Evolutionary conservation across 2,888 invertebrate genomes (phyloP), one percentile per base, ranked within the genome.

Genomic region (Caenorhabditis zanzibari): DNA sequence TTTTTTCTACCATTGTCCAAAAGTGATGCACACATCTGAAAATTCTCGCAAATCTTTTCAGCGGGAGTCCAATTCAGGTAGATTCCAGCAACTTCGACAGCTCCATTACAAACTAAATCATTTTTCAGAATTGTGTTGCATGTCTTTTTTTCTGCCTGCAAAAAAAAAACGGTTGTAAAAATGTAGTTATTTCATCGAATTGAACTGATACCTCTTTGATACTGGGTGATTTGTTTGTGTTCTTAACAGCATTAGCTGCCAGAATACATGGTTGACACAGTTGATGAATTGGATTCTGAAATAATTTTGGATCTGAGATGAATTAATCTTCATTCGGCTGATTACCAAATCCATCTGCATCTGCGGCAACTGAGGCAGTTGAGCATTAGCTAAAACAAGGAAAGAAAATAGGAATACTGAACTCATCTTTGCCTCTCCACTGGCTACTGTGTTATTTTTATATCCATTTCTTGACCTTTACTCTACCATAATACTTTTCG

Each of bases 201-300:
- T 12, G 56, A 24, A 14, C 35, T 28, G 9, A 9, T 19, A 81
- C 81, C 47, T 69, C 68, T 75, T 71, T 75, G 75, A 75, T 71
- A 64, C 19, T 59, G 26, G 71, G 66, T 58, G 28, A 35, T 41
- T 79, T 73, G 68, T 77, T 77, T 16, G 63, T 73, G 54, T 19
- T 73, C 22, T 82, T 82, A 2, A 73, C 44, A 4, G 77, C 56
- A 22, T 61, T 74, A 16, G 72, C 77, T 6, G 47, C 68, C 7
- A 63, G 10, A 19, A 74, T 54, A 28, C 82, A 82, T 28, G 73
- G 73, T 26, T 52, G 41, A 22, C 82, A 82, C 19, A 82, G 44
- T 52, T 61, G 82, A 14, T 82, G 77, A 52, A 26, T 28, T n/a
- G 72, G 75, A n/a, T 75, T 81, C 81, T 81, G 56, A 22, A 73